Evolutionary conservation across 2,888 invertebrate species (phyloP), one percentile per base, ranked within the genome.

Genomic region (Drosophila quasianomalipes): DNA sequence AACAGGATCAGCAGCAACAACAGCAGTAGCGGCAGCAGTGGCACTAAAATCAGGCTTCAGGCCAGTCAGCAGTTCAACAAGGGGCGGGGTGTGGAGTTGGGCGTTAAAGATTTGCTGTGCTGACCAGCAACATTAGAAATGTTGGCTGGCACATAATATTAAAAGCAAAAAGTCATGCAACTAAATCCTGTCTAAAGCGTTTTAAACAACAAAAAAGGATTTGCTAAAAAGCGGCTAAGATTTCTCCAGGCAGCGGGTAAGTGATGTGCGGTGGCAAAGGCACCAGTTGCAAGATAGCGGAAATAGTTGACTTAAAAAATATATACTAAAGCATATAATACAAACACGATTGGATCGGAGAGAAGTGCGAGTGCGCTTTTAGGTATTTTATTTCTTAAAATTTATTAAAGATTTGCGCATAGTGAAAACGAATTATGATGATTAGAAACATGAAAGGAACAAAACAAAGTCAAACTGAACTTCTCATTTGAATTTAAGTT

Each of bases 111-210:
- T 6, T 47, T 37, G 58, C 19, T 26, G 37, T 22, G 41, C 55
- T 65, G 76, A 79, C 76, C 79, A 72, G 39, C 51, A 41, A 14
- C 59, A 78, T 59, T 61, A 64, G 75, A 75, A 84, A 76, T 77
- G 76, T 81, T 70, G 54, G 75, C 75, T 33, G 49, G 7, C 68
- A 73, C 39, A 57, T n/a, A 79, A 83, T 81, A 79, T 61, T 83
- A 79, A 89, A 78, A 83, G 89, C 79, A 81, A 86, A 89, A 80
- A 85, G 83, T 88, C 82, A 85, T 88, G 83, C 85, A 83, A 89
- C 89, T 87, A 85, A 87, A 89, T 87, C 85, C 85, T 79, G 82
- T 83, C 80, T 77, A 87, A 87, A 89, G 75, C 87, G 83, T 86
- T 87, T 87, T 89, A 85, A 87, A 76, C 85, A 83, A 80, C 83